These are phyloP conservation scores for Nebria brevicollis DNA, from an alignment of 2,888 invertebrate genomes.

Conservation along the genomic window DNA sequence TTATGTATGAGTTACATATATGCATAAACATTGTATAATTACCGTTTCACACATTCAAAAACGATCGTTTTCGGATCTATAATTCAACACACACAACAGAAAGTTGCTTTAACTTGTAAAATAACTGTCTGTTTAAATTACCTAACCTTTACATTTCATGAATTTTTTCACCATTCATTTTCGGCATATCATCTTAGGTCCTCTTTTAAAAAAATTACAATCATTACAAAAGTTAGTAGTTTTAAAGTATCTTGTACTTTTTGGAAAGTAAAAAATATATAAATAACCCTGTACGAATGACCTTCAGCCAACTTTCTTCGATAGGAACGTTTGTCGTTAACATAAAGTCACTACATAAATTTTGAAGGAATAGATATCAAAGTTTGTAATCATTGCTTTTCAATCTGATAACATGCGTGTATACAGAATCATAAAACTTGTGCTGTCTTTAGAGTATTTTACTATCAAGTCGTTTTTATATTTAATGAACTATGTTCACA, in stretches of 20 bases:
- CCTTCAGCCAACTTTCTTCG: slow-evolving; percentile 46
- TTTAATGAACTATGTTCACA: neutral
- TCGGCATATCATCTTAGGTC: neutral
- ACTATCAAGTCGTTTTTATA: neutral
- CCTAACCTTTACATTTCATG: neutral
- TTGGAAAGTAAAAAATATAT: slow-evolving; percentile 40
- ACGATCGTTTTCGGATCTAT: neutral
- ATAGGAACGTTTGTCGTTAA: slow-evolving; percentile 45
- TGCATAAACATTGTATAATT: slow-evolving; percentile 12
- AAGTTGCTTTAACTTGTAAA: neutral
- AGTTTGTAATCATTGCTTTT: neutral
- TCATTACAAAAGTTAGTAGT: neutral
- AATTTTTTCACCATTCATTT: neutral
- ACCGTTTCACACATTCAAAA: neutral
- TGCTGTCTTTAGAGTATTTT: neutral
- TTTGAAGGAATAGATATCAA: neutral
- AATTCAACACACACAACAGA: neutral
- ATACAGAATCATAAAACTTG: neutral
- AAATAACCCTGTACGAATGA: slow-evolving; percentile 34
- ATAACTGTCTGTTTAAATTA: slow-evolving; percentile 1
- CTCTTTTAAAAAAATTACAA: neutral
- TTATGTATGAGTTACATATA: slow-evolving; percentile 22
- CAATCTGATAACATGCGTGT: neutral
- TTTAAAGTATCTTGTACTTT: slow-evolving; percentile 20
- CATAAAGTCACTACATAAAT: slow-evolving; percentile 15